A percentile compares a stretch with the other conserved stretches of the same genome.
phyloP scores from a whole-genome alignment of 1,140 invertebrate genomes.

The Pteromalus puparum region DNA sequence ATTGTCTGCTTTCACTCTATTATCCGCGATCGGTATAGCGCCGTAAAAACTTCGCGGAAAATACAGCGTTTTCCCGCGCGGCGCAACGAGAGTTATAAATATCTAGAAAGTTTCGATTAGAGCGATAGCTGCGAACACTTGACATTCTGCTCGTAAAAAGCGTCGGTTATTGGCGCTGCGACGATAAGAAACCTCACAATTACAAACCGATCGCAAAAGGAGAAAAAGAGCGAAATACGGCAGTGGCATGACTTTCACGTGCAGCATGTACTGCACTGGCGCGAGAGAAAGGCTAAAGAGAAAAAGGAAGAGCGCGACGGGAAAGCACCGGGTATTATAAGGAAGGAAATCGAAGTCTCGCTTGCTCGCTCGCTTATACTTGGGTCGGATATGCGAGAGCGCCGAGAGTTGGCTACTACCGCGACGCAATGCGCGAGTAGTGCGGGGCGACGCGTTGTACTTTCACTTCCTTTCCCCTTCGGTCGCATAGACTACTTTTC shows the following conservation, averaged over 20 bases:
- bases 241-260: background rate
- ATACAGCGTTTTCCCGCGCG: background rate
- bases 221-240: background rate
- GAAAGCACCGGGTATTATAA: constrained; percentile 46
- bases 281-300: background rate
- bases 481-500: constrained; percentile 75
- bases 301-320: constrained; percentile 15
- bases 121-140: background rate
- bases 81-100: background rate
- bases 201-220: background rate
- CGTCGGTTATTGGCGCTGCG: background rate
- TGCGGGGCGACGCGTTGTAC: constrained; percentile 68
- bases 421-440: constrained; percentile 50
- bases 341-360: constrained; percentile 63
- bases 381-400: background rate
- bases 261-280: no score
- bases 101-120: background rate
- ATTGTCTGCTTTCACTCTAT: background rate
- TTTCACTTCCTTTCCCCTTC: constrained; percentile 74
- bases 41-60: background rate
- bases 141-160: background rate
- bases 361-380: constrained; percentile 2
- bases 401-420: constrained; percentile 12
- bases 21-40: background rate
- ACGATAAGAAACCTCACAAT: background rate